A percentile compares a stretch with the other conserved stretches of the same genome.
Evolutionary conservation across 2,113 vertebrate genomes (phyloP).

Genomic region (Rhagologus leucostigma): DNA sequence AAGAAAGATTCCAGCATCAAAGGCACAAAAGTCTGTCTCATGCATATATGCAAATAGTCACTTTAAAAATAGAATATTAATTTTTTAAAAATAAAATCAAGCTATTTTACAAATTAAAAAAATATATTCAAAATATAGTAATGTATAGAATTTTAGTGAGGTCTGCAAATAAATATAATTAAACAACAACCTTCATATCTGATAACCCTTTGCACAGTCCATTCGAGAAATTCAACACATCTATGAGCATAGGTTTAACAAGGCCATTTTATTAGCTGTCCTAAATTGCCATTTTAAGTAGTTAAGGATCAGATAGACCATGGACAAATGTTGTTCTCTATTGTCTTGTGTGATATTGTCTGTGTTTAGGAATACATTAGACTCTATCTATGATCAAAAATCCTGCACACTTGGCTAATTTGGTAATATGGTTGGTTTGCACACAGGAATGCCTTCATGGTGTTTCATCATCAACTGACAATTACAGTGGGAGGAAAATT

Average conservation of each 20-base stretch:
- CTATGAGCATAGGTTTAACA: not conserved
- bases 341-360: not conserved
- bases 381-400: not conserved
- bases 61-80: not conserved
- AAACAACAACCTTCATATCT: not conserved
- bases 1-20: slow-evolving; percentile 4
- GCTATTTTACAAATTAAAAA: not conserved
- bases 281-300: not conserved
- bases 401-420: not conserved
- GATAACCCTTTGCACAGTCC: not conserved
- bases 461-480: not conserved
- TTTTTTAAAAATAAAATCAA: not conserved
- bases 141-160: not conserved
- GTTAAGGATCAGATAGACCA: not conserved
- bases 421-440: not conserved
- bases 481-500: not conserved
- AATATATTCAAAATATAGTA: not conserved
- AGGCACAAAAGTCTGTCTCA: not conserved
- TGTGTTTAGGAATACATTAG: not conserved
- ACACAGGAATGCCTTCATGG: not conserved
- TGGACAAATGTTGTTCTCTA: not conserved
- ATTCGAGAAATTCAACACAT: not conserved
- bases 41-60: not conserved
- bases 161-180: not conserved
- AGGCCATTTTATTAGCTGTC: not conserved